Percentiles rank a stretch among this genome's conserved stretches.
phyloP scores from a whole-genome alignment of 2,797 vertebrate species.

The Myotis findleyi region DNA sequence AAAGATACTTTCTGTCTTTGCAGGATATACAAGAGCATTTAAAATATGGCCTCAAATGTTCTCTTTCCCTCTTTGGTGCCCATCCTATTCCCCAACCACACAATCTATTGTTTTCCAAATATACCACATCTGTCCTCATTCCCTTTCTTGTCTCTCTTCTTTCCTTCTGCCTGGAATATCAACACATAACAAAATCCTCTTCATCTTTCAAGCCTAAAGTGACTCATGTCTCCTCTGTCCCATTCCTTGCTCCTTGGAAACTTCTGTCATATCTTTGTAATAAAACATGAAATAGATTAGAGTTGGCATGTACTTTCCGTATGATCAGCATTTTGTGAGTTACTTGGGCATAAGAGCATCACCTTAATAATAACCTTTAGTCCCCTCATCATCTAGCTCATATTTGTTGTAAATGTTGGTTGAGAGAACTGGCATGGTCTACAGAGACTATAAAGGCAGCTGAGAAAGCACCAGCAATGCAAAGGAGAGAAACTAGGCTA shows the following conservation, averaged over 20 bases:
- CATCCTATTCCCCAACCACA: not conserved
- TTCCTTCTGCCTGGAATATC: conserved; percentile 3
- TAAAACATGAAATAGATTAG: not conserved
- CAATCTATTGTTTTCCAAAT: not conserved
- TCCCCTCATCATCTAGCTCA: not conserved
- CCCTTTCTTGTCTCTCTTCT: not conserved
- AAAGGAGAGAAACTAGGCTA: not conserved
- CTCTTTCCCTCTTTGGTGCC: not conserved
- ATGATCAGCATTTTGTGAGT: not conserved
- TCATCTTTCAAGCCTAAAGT: not conserved
- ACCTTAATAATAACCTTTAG: not conserved
- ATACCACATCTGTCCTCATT: not conserved
- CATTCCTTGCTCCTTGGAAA: not conserved
- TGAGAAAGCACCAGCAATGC: not conserved
- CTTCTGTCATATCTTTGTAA: not conserved
- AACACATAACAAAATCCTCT: not conserved
- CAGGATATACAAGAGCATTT: not conserved
- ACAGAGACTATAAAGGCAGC: not conserved
- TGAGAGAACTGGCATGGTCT: not conserved
- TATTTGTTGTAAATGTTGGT: not conserved
- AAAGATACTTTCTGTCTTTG: not conserved
- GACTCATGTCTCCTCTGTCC: not conserved
- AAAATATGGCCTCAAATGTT: not conserved
- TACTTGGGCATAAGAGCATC: not conserved
- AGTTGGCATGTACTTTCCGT: not conserved